Evolutionary conservation across 2,797 vertebrate genomes (phyloP).

Genomic region (Coccyzus lansbergi): DNA sequence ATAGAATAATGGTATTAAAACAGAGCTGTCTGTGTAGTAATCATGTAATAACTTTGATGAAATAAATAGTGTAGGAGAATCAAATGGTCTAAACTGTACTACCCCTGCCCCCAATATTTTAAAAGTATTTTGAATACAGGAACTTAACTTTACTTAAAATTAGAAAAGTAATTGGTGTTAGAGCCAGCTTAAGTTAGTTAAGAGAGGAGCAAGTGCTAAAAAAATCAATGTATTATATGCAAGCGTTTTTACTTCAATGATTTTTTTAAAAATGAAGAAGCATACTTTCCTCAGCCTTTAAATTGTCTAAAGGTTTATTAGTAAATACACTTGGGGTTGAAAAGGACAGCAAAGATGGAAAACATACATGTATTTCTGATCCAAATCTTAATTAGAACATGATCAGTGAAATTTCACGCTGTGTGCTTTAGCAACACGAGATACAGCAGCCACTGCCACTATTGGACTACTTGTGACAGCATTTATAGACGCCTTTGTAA

Average conservation of each 20-base stretch:
- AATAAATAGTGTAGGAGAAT: neutral
- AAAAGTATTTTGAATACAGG: neutral
- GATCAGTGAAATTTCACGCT: neutral
- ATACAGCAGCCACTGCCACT: accelerated
- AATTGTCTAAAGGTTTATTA: neutral
- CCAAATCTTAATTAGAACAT: neutral
- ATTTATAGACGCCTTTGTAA: neutral
- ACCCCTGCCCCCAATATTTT: neutral
- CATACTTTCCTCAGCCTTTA: neutral
- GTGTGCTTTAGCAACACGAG: neutral
- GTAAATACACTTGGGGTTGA: neutral
- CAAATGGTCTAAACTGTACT: neutral
- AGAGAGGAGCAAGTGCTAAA: neutral
- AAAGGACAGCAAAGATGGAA: neutral
- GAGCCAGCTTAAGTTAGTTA: neutral
- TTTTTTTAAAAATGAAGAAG: neutral
- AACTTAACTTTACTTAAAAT: neutral
- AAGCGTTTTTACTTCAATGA: neutral
- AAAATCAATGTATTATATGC: neutral
- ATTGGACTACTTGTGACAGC: neutral
- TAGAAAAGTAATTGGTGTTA: neutral
- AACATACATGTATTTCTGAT: neutral
- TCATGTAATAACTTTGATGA: neutral
- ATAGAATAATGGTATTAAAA: neutral
- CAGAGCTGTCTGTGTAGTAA: neutral